Base-by-base conservation (phyloP, 2,113 vertebrate genomes). In the Gymnogyps californianus region DNA sequence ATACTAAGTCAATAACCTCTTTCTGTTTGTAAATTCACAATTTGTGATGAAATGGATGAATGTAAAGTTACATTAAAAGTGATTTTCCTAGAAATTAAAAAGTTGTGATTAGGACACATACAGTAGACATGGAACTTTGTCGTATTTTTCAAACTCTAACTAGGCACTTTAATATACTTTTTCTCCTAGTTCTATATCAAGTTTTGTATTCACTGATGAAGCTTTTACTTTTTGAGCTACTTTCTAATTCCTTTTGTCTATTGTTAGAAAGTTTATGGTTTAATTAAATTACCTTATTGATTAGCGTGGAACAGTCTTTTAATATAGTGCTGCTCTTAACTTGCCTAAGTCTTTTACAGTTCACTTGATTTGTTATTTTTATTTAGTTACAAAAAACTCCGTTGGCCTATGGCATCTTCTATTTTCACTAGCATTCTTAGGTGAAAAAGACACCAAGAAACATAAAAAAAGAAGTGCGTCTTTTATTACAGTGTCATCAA, bases 201-300 rank as follows among this genome's bases (percentile, higher is more conserved):
- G 5, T 64, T 47, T 90, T 78, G 3, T 46, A 85, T 80, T 61
- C 11, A 40, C 13, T 51, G 51, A 51, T 61, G 42, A 70, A 83
- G 13, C 32, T 59, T 92, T 65, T 87, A 61, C 1, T 66, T 92
- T 79, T 46, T 88, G 15, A 80, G 16, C 12, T 89, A 44, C 64
- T 84, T 83, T 90, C 16, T 34, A 66, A 40, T 54, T 82, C 13
- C 8, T 92, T 78, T 90, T 90, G 34, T 58, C 38, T 91, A n/a
- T 81, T 92, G 78, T 85, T 67, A 54, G 57, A 26, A 91, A 64
- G 29, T 74, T 93, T 84, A 86, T 71, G 7, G 47, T 83, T 93
- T 87, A 87, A 93, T 89, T 92, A 89, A 80, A 86, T 87, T 79
- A 70, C 3, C 7, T 61, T 87, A 83, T 90, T 81, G 80, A 92